Conservation (phyloP, 92 coral and sea anemone species). For the Palythoa grandis region DNA sequence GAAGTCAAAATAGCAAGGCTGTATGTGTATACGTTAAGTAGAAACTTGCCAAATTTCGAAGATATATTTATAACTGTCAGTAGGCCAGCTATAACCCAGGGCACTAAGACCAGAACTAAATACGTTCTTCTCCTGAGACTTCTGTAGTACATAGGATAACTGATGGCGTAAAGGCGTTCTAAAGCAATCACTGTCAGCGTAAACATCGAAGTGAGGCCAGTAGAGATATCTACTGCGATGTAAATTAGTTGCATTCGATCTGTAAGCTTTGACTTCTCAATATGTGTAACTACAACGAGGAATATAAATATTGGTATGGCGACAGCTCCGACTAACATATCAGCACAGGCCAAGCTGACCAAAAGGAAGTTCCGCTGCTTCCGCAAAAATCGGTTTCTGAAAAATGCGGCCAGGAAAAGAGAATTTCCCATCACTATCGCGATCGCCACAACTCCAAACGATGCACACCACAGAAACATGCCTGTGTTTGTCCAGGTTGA, state of each 20-base stretch:
- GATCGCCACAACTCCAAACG: constrained; percentile 30
- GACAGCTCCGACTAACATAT: constrained; percentile 25
- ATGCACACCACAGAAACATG: constrained; percentile 10
- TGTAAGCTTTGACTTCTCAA: neutral
- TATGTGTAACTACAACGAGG: neutral
- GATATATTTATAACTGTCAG: constrained; percentile 4
- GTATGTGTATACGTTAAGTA: neutral
- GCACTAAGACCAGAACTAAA: neutral
- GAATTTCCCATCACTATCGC: constrained; percentile 36
- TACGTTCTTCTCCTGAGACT: neutral
- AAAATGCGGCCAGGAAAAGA: constrained; percentile 31
- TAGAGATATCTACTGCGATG: constrained; percentile 22
- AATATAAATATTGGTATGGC: constrained; percentile 25
- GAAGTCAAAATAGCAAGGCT: constrained; percentile 40
- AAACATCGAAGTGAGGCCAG: constrained; percentile 33
- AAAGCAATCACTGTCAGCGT: constrained; percentile 31
- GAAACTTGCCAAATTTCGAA: neutral
- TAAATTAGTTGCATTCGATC: neutral
- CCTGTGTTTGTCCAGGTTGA: neutral
- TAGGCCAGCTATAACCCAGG: constrained; percentile 25
- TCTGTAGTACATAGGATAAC: constrained; percentile 18
- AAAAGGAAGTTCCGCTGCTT: constrained; percentile 25
- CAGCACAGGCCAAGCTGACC: constrained; percentile 34
- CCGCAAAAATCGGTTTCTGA: constrained; percentile 29
- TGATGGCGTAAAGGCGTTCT: constrained; percentile 36